phyloP scores from a whole-genome alignment of 2,797 vertebrate genomes.

The Scyliorhinus canicula region DNA sequence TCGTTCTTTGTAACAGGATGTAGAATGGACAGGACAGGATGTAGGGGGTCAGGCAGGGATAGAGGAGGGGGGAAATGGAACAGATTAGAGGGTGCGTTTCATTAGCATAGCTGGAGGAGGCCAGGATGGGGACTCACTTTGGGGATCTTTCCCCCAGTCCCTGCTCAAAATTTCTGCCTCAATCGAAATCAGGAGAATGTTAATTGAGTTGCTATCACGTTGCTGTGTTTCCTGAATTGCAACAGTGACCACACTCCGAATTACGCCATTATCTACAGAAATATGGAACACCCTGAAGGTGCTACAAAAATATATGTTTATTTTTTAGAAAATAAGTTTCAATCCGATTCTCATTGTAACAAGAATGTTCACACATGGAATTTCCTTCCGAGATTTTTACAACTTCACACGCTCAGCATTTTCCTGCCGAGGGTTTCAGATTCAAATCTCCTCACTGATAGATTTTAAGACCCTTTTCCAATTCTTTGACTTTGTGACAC shows the following conservation, averaged over 20 bases:
- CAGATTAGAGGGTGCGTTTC: neutral
- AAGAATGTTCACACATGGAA: neutral
- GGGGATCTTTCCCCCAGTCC: neutral
- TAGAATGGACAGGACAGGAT: too few relatives aligned
- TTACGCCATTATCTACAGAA: neutral
- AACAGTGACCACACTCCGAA: neutral
- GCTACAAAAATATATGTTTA: neutral
- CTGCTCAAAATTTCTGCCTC: neutral
- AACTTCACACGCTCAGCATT: neutral
- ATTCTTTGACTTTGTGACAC: neutral
- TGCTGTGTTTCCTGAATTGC: neutral
- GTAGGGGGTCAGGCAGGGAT: neutral
- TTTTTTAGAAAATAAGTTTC: neutral
- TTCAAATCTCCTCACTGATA: neutral
- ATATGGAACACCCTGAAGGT: neutral
- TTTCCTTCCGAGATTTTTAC: neutral
- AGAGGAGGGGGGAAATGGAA: neutral
- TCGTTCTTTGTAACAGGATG: too few relatives aligned
- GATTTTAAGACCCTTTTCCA: neutral
- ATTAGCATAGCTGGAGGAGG: neutral
- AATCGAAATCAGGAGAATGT: neutral
- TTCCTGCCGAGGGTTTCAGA: neutral
- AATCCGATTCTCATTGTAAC: neutral
- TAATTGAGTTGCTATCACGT: neutral
- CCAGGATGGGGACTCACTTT: neutral